Base-by-base conservation (phyloP, 1,140 invertebrate genomes). In the Conus ventricosus region DNA sequence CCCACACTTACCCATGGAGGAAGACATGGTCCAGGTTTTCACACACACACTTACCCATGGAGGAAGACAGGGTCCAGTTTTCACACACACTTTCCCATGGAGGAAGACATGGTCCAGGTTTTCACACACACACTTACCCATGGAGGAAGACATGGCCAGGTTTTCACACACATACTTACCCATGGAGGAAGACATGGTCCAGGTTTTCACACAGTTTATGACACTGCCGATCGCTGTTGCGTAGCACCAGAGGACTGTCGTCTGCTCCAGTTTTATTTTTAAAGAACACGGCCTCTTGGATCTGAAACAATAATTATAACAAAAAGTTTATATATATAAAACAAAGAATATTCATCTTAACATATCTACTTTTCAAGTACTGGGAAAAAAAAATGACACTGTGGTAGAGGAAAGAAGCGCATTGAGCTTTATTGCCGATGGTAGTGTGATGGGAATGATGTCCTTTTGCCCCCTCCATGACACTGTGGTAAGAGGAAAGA, bases 101-200 rank as follows among this genome's bases (percentile, higher is more conserved):
- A 1, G 39, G 39, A 39, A 39, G 39, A 39, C 39, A 39, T 94
- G 93, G 87, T 94, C 94, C 27, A 94, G 90, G 67, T 94, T 91
- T 88, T 94, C 93, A 89, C 93, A 93, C 51, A 94, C 39, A 39
- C 39, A 39, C 39, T 39, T 39, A 39, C 39, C 39, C 39, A 39
- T 3, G 39, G 39, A 39, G 39, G 39, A 39, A 39, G 39, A 39
- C 39, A 39, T 39, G 39, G 0, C 39, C 39, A 39, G 39, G 39
- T 39, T 39, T 39, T 39, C 57, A 60, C 8, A 60, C 57, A 60
- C 39, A 13, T 57, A 89, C 90, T 91, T 91, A 94, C 93, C 94
- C 94, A 91, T 94, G 92, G 23, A 94, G 90, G 54, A 94, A 91
- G 23, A 93, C 92, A 89, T 94, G 93, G 87, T 94, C 94, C 27